phyloP scores from a whole-genome alignment of 2,113 vertebrate species.

The Tachuris rubrigastra region DNA sequence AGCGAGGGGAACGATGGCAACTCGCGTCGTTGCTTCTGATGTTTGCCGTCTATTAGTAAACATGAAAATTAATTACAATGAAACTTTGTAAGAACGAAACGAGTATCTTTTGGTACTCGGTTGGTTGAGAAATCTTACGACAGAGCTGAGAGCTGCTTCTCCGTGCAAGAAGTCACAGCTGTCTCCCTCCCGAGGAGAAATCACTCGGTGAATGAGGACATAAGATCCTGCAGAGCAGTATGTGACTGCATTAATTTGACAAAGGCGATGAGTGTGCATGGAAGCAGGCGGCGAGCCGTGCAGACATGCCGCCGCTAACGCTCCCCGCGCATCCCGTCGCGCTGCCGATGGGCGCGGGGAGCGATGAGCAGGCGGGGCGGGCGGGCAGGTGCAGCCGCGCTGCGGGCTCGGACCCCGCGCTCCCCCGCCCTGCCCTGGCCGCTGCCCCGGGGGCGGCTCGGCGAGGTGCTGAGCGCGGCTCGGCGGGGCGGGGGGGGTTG shows the following conservation, averaged over 20 bases:
- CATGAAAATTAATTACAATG: background rate
- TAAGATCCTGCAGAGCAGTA: background rate
- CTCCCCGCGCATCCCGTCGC: background rate
- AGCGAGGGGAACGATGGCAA: background rate
- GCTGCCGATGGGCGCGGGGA: background rate
- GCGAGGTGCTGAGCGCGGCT: background rate
- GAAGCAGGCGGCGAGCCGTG: background rate
- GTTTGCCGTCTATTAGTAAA: background rate
- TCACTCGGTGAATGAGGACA: background rate
- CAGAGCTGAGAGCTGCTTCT: background rate
- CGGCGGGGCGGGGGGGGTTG: background rate
- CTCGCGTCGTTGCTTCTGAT: background rate
- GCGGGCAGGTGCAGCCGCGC: background rate
- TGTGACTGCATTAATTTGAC: background rate
- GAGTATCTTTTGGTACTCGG: background rate
- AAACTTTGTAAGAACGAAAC: background rate
- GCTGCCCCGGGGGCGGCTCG: conserved; percentile 19
- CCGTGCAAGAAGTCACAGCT: background rate
- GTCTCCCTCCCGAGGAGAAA: background rate
- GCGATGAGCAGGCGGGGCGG: background rate
- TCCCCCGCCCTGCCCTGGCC: conserved; percentile 5
- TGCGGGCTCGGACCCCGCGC: background rate
- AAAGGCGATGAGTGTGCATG: background rate
- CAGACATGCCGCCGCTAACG: background rate
- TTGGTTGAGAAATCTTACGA: background rate